These are phyloP conservation scores for Megalops atlanticus DNA, from an alignment of 2,113 vertebrate genomes.

Conservation along the genomic window DNA sequence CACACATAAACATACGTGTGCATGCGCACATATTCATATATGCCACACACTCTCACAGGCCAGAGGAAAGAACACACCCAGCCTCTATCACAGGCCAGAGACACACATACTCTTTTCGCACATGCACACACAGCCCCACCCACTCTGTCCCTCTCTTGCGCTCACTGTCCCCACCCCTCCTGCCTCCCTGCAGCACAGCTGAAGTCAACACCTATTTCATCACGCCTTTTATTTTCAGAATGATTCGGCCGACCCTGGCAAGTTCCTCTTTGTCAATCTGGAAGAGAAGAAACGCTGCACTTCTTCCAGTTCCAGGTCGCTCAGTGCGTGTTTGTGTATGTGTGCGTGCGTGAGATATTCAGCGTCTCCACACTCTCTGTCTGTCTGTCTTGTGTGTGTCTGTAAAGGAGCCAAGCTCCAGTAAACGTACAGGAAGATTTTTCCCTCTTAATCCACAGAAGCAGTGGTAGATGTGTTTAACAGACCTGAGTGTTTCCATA, in stretches of 20 bases:
- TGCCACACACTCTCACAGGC: neutral
- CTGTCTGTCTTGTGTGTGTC: neutral
- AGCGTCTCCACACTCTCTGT: too few species aligned
- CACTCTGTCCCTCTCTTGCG: neutral
- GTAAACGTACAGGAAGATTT: slow-evolving; percentile 16
- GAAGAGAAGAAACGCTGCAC: neutral
- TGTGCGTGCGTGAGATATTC: neutral
- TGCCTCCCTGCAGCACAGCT: neutral
- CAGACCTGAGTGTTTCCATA: slow-evolving; percentile 41
- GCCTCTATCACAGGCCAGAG: neutral
- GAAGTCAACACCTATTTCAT: neutral
- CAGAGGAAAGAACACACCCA: neutral
- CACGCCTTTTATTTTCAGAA: slow-evolving; percentile 40
- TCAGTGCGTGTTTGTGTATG: neutral
- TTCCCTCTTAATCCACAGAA: slow-evolving; percentile 14
- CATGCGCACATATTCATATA: neutral
- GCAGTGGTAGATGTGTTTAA: slow-evolving; percentile 31
- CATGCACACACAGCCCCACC: neutral
- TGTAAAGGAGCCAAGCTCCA: neutral
- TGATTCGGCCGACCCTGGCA: slow-evolving; percentile 16
- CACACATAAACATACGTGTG: neutral
- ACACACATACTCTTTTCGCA: too few species aligned
- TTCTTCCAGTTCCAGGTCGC: neutral
- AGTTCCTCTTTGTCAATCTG: slow-evolving; percentile 11
- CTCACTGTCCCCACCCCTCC: neutral